A percentile compares a stretch with the other conserved stretches of the same genome.
phyloP scores from a whole-genome alignment of 2,113 vertebrate genomes.

The Natator depressus region DNA sequence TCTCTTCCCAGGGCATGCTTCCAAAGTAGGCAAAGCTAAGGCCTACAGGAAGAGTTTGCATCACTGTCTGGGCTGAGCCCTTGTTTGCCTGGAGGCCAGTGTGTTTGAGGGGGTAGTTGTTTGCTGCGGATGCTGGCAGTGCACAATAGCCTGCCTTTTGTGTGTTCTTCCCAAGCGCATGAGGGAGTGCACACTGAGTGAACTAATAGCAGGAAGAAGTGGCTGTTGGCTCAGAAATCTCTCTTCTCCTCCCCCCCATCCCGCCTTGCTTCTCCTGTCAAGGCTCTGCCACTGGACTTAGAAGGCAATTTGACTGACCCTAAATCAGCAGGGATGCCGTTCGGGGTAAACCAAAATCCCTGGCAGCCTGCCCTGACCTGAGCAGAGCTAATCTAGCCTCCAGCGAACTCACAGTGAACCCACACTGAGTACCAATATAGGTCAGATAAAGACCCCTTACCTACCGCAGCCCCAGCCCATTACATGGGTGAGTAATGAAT shows the following conservation, averaged over 20 bases:
- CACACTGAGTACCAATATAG: neutral
- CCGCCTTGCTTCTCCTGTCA: neutral
- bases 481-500: neutral
- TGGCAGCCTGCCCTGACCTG: neutral
- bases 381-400: neutral
- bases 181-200: neutral
- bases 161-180: neutral
- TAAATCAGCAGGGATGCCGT: neutral
- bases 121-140: neutral
- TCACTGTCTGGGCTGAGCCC: neutral
- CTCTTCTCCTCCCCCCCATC: fast-evolving
- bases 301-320: neutral
- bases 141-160: neutral
- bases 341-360: neutral
- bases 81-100: neutral
- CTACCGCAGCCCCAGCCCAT: neutral
- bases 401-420: neutral
- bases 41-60: neutral
- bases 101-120: neutral
- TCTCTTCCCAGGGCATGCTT: neutral
- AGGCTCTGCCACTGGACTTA: neutral
- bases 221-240: neutral
- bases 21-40: neutral
- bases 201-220: neutral
- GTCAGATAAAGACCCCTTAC: neutral